A percentile compares a stretch with the other conserved stretches of the same genome.
These are phyloP conservation scores for Pogonomyrmex californicus DNA, from an alignment of 1,140 invertebrate genomes.

Conservation along the genomic window DNA sequence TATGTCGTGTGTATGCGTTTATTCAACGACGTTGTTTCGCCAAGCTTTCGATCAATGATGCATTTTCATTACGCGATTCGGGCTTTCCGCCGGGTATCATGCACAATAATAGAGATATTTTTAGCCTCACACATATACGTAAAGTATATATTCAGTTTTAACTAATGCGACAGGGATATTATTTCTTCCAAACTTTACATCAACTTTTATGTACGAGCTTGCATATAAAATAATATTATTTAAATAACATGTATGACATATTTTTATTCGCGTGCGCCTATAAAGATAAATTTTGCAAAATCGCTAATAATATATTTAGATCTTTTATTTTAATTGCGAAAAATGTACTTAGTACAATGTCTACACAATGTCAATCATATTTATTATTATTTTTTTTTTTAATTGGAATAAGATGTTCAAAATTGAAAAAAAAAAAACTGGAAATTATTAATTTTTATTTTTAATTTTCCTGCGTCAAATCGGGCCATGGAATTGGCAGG, in stretches of 20 bases:
- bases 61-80: constrained; percentile 71
- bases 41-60: constrained; percentile 72
- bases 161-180: background rate
- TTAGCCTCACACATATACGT: background rate
- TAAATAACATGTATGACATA: background rate
- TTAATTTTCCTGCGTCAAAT: background rate
- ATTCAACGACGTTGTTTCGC: constrained; percentile 49
- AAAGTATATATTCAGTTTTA: background rate
- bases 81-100: constrained; percentile 34
- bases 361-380: too few species aligned
- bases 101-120: constrained; percentile 37
- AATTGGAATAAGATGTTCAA: background rate
- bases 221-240: background rate
- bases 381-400: too few species aligned
- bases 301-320: background rate
- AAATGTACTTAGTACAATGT: background rate
- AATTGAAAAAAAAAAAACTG: background rate
- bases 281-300: background rate
- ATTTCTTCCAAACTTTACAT: constrained; percentile 10
- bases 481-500: too few species aligned
- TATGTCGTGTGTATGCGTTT: constrained; percentile 51
- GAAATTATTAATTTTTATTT: background rate
- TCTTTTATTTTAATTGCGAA: background rate
- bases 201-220: background rate
- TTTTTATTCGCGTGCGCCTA: background rate